Evolutionary conservation across 2,113 vertebrate genomes (phyloP), one percentile per base, ranked within the genome.

Genomic region (Forbesichthys agassizii): DNA sequence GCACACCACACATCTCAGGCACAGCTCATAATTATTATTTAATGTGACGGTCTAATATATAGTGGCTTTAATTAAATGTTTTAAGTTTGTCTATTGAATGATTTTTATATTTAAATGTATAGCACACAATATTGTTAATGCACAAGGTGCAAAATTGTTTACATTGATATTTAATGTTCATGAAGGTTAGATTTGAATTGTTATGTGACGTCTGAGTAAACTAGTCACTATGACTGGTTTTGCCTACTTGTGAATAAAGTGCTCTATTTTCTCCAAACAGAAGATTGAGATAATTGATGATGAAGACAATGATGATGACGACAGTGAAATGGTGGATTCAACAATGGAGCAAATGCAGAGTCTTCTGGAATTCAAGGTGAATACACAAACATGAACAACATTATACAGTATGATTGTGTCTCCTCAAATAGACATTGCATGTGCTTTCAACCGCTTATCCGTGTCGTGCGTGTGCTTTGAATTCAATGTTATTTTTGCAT

Each of bases 201-300:
- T 53, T 53, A 42, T 6, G 14, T 6, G 14, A 13, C 3, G 16
- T 27, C 27, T 27, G 27, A 27, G 27, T 6, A 53, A 14, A 18
- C 49, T 55, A 13, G 9, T 65, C 2, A 42, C 14, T 7, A 53
- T 48, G 0, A 8, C 60, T 55, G 6, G 49, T 52, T 16, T 3
- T 9, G 64, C 33, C 56, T 55, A 9, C 33, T 49, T 3, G 42
- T 42, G 7, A 42, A 42, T 59, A 9, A 0, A 42, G 0, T 33
- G 4, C 16, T 33, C 16, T 72, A 53, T 66, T 18, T 72, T 75
- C 82, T 81, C 69, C 13, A 89, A 86, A 81, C 91, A 99, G 97
- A 99, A 98, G 91, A 94, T 98, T 68, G 96, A 99, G 93, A 94
- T 95, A 48, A 92, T 95, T 64, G 95, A 95, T 72, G 94, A 94